Percentiles rank a stretch among this genome's conserved stretches.
Evolutionary conservation across 2,888 invertebrate species (phyloP).

Genomic region (Cantharis rustica): DNA sequence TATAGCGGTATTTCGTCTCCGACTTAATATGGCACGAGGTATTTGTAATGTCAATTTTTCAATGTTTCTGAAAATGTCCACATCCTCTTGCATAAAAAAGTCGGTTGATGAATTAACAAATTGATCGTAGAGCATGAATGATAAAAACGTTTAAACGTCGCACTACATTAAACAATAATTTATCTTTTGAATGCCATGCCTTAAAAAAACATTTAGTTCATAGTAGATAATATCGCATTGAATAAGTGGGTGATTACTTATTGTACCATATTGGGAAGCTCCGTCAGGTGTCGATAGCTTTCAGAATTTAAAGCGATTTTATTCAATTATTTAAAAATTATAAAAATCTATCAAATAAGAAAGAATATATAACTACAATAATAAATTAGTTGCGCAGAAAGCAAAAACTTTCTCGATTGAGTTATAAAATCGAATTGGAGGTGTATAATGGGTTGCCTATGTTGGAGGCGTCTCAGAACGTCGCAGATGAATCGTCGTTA

Average conservation of each 20-base stretch:
- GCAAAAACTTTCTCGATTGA: neutral
- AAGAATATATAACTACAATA: neutral
- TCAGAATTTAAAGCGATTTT: neutral
- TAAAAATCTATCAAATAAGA: neutral
- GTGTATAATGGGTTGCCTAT: neutral
- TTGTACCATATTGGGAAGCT: neutral
- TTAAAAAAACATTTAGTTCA: neutral
- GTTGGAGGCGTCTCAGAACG: neutral
- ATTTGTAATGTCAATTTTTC: neutral
- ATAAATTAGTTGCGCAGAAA: neutral
- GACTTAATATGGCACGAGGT: neutral
- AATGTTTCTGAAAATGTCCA: neutral
- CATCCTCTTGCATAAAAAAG: neutral
- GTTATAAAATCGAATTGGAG: neutral
- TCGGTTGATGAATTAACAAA: neutral
- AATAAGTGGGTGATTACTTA: neutral
- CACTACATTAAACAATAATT: neutral
- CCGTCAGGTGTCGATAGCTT: neutral
- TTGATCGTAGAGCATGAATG: neutral
- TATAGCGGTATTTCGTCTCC: neutral
- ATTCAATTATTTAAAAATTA: neutral
- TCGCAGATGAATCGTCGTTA: neutral
- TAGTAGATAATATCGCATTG: neutral
- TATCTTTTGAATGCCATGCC: neutral
- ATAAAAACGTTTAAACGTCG: neutral